A percentile compares a stretch with the other conserved stretches of the same genome.
phyloP scores from a whole-genome alignment of 2,797 vertebrate species.

The Paramormyrops hopkinsi region DNA sequence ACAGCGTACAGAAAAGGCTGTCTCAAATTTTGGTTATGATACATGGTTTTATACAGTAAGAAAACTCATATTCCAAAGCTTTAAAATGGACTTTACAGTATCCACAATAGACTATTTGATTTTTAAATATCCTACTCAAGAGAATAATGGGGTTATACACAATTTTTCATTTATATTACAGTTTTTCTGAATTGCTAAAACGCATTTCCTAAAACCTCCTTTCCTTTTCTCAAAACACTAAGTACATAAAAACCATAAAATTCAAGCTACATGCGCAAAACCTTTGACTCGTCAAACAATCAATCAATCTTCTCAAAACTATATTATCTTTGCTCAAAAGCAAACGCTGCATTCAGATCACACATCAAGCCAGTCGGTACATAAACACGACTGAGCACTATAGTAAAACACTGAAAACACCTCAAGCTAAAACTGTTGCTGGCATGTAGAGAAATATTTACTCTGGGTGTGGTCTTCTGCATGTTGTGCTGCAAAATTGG shows the following conservation, averaged over 20 bases:
- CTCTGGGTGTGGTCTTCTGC: neutral
- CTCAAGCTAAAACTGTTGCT: neutral
- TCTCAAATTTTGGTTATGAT: neutral
- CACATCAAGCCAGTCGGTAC: neutral
- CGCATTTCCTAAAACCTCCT: neutral
- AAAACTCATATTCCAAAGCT: conserved; percentile 1
- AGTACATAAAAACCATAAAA: neutral
- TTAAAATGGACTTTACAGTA: conserved; percentile 4
- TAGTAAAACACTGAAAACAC: neutral
- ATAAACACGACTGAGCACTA: neutral
- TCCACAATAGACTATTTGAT: neutral
- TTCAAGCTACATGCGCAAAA: neutral
- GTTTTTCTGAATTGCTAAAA: neutral
- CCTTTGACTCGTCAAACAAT: neutral
- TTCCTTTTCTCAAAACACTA: neutral
- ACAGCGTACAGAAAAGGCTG: neutral
- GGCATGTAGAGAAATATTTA: neutral
- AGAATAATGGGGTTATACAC: conserved; percentile 1
- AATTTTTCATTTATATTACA: neutral
- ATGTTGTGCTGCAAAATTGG: neutral
- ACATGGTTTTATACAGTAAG: neutral
- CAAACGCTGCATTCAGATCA: neutral
- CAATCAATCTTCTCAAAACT: neutral
- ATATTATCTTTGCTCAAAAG: neutral
- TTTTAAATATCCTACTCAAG: conserved; percentile 8